Evolutionary conservation across 2,797 vertebrate species (phyloP).

Genomic region (Iguana delicatissima): DNA sequence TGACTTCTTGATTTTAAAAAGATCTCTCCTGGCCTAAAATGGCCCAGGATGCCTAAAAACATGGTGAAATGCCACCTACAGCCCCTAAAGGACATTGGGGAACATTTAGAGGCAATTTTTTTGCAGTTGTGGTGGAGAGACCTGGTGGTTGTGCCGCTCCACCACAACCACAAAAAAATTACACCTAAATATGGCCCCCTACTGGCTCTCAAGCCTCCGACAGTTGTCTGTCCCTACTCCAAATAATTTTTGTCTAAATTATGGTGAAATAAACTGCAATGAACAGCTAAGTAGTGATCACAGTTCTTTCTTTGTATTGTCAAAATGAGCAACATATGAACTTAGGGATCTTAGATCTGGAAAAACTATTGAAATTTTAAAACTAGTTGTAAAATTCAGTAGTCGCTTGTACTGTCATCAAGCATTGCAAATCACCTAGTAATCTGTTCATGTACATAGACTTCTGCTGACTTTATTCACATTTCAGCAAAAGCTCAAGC

Average conservation of each 20-base stretch:
- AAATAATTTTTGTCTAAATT: too few relatives aligned
- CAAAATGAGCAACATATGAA: background rate
- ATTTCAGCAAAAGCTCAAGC: constrained; percentile 26
- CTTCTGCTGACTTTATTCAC: background rate
- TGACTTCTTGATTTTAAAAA: too few relatives aligned
- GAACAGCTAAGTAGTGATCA: background rate
- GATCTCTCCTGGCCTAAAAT: too few relatives aligned
- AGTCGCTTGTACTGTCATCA: background rate
- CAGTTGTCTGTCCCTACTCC: too few relatives aligned
- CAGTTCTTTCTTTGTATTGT: background rate
- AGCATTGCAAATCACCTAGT: background rate
- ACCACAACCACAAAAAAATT: too few relatives aligned
- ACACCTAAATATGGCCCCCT: too few relatives aligned
- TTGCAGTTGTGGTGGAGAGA: background rate
- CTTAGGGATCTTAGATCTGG: background rate
- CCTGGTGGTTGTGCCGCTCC: too few relatives aligned
- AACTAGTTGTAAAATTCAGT: background rate
- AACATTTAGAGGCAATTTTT: background rate
- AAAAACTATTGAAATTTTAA: background rate
- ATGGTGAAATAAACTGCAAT: background rate
- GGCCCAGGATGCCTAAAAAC: too few relatives aligned
- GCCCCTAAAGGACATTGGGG: too few relatives aligned
- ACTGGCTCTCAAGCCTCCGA: too few relatives aligned
- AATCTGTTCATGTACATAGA: background rate
- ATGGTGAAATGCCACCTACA: too few relatives aligned